Evolutionary conservation across 2,888 invertebrate species (phyloP).

Genomic region (Nebria salina): DNA sequence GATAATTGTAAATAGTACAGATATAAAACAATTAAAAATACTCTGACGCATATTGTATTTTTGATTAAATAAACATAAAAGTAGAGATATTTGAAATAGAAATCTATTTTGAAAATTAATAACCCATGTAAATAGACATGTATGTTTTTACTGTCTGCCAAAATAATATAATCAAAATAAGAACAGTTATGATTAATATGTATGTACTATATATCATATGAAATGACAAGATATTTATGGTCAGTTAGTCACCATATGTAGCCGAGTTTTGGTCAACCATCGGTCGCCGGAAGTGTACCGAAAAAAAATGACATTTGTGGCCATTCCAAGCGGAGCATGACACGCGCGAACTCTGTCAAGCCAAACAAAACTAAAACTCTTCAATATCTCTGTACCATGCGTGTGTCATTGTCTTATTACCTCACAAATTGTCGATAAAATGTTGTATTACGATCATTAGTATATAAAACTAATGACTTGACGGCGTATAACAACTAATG

Average conservation of each 20-base stretch:
- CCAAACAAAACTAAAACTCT: background rate
- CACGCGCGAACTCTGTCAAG: background rate
- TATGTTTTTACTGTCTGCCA: background rate
- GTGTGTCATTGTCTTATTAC: background rate
- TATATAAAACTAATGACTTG: background rate
- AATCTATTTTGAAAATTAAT: constrained; percentile 2
- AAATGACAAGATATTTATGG: constrained; percentile 25
- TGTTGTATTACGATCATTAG: background rate
- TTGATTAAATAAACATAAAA: no score
- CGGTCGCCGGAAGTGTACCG: constrained; percentile 20
- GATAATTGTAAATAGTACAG: no score
- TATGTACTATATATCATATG: constrained; percentile 10
- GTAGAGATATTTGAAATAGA: background rate
- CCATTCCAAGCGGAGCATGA: constrained; percentile 25
- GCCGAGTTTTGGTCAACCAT: constrained; percentile 8
- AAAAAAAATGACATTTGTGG: constrained; percentile 34
- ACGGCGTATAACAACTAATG: background rate
- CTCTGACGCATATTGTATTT: no score
- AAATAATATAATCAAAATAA: constrained; percentile 11
- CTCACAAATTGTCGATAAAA: background rate
- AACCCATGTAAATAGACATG: background rate
- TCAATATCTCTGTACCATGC: background rate
- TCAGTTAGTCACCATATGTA: constrained; percentile 27
- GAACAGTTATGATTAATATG: constrained; percentile 37
- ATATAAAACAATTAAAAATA: no score